These are phyloP conservation scores for Dinocampus coccinellae DNA, from an alignment of 2,888 invertebrate genomes.

Conservation along the genomic window DNA sequence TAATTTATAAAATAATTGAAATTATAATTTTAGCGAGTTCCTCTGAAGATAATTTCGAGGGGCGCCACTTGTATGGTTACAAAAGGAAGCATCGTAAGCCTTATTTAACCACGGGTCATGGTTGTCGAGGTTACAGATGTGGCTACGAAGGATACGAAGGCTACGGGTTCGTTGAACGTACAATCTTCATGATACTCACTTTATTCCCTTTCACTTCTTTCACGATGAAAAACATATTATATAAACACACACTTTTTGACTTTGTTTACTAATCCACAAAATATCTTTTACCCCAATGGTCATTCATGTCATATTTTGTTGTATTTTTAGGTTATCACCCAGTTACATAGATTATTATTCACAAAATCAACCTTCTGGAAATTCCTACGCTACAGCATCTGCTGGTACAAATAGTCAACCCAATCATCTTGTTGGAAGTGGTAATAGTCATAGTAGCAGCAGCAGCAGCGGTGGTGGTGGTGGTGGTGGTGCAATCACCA, in stretches of 20 bases:
- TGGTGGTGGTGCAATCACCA: constrained; percentile 43
- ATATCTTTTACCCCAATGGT: constrained; percentile 22
- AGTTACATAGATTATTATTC: constrained; percentile 41
- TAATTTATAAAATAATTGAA: too few relatives aligned
- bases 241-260: constrained; percentile 3
- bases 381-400: constrained; percentile 55
- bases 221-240: not conserved
- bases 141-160: constrained; percentile 37
- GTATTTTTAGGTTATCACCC: constrained; percentile 39
- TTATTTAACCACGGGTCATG: constrained; percentile 33
- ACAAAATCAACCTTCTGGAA: constrained; percentile 41
- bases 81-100: constrained; percentile 38
- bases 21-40: constrained; percentile 18
- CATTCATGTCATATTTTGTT: constrained; percentile 26
- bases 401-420: constrained; percentile 49
- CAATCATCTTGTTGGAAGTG: constrained; percentile 32
- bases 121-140: constrained; percentile 45
- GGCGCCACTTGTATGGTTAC: constrained; percentile 42
- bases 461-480: constrained; percentile 34
- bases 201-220: constrained; percentile 19
- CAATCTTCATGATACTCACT: constrained; percentile 33
- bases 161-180: constrained; percentile 42
- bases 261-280: constrained; percentile 7
- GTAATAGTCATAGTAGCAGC: too few relatives aligned
- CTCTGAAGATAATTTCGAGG: constrained; percentile 42